Evolutionary conservation across 2,888 invertebrate genomes (phyloP), one percentile per base, ranked within the genome.

Genomic region (Cremastinae sp.): DNA sequence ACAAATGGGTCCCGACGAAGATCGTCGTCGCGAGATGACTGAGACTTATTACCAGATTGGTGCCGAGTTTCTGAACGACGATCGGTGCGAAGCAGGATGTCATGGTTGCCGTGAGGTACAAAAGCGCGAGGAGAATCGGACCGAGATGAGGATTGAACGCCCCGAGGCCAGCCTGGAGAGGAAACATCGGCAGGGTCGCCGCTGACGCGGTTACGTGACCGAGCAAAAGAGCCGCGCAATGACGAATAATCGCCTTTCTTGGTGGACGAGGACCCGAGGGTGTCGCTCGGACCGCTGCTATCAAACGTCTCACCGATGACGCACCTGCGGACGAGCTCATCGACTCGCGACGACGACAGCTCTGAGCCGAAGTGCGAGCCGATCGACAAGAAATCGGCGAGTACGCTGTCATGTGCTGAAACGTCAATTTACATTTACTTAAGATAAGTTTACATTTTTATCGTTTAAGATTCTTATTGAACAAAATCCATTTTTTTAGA

Each of bases 231-330:
- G 90, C 90, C 0, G 88, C 89, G 79, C 90, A 90, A 75, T 90
- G 90, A 0, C 90, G 80, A 1, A 89, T 22, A 0, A 89, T 83
- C 0, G 85, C 86, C 69, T 83, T 86, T 68, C 87, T 87, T 51
- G 88, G 86, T 2, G 88, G 89, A 4, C 88, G 78, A 4, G 88
- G 87, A 8, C 87, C 87, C 16, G 88, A 85, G 2, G 89, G 88
- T 0, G 87, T 81, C 5, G 87, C 80, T 0, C 89, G 80, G 2
- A 88, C 89, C 0, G 89, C 91, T 0, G 94, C 93, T 64, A 96
- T 92, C 10, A 96, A 91, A 0, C 95, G 92, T 2, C 95, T 92
- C 8, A 96, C 95, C 0, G 96, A 96, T 89, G 78, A 93, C 76
- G 87, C 93, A 91, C 79, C 93, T 87, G 70, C 93, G 87, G 43